Evolutionary conservation across 2,797 vertebrate genomes (phyloP).

Genomic region (Alcedo atthis): DNA sequence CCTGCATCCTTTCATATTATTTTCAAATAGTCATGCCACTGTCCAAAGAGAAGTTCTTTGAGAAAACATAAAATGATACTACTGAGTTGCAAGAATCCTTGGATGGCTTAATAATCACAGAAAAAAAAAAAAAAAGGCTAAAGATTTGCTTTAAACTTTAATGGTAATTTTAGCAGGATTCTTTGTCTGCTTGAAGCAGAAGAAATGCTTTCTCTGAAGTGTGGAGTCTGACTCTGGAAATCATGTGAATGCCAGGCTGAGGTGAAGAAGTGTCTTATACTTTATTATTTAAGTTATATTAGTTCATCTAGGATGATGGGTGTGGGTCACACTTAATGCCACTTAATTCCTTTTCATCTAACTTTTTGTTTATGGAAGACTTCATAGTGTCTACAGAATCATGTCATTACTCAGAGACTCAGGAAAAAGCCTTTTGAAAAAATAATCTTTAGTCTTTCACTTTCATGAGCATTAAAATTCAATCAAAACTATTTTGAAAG

Average conservation of each 20-base stretch:
- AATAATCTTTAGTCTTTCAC: constrained; percentile 6
- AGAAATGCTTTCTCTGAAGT: background rate
- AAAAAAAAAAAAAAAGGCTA: background rate
- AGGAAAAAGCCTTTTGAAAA: constrained; percentile 15
- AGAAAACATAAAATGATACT: background rate
- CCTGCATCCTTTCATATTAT: background rate
- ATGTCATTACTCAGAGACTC: background rate
- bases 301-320: background rate
- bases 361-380: constrained; percentile 28
- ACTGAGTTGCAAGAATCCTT: background rate
- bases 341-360: constrained; percentile 12
- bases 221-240: background rate
- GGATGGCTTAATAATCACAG: background rate
- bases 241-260: background rate
- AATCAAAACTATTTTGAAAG: constrained; percentile 48
- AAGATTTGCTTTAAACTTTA: background rate
- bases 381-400: background rate
- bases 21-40: background rate
- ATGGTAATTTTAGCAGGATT: background rate
- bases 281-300: background rate
- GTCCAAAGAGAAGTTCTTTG: background rate
- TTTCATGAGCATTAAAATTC: constrained; percentile 30
- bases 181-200: background rate
- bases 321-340: background rate
- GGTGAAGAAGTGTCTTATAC: background rate